phyloP scores from a whole-genome alignment of 2,888 invertebrate species.

The Xiphydria camelus region DNA sequence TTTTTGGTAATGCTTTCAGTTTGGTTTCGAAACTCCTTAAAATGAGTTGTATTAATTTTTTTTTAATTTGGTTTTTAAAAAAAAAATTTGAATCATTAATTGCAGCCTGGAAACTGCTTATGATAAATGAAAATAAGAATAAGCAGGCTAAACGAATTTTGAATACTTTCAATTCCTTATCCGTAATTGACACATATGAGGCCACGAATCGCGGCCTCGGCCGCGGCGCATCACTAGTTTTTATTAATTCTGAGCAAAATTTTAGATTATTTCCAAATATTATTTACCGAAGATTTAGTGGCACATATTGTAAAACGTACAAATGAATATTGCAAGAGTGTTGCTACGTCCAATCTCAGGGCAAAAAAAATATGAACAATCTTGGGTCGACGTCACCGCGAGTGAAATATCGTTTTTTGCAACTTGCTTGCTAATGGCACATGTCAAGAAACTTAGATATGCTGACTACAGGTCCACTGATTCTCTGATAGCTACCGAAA shows the following conservation, averaged over 20 bases:
- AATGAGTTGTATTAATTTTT: too few species aligned
- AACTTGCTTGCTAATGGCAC: slow-evolving; percentile 6
- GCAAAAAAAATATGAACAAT: slow-evolving; percentile 4
- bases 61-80: too few species aligned
- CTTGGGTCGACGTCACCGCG: slow-evolving; percentile 6
- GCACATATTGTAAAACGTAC: slow-evolving; percentile 8
- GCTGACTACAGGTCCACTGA: slow-evolving; percentile 8
- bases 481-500: slow-evolving; percentile 7
- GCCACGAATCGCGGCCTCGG: too few species aligned
- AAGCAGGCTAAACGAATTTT: too few species aligned
- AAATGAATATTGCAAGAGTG: slow-evolving; percentile 9
- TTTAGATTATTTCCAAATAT: slow-evolving; percentile 13
- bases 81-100: too few species aligned
- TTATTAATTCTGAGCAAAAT: slow-evolving; percentile 8
- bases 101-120: too few species aligned
- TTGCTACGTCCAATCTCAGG: slow-evolving; percentile 1
- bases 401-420: slow-evolving; percentile 8
- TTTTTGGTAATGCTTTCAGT: too few species aligned
- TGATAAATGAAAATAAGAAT: too few species aligned
- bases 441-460: slow-evolving; percentile 8
- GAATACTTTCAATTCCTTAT: too few species aligned
- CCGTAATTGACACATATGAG: too few species aligned
- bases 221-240: too few species aligned
- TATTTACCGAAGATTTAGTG: slow-evolving; percentile 9
- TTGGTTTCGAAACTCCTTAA: too few species aligned